Base-by-base conservation (phyloP, 2,113 vertebrate species). In the Microtus oregoni region DNA sequence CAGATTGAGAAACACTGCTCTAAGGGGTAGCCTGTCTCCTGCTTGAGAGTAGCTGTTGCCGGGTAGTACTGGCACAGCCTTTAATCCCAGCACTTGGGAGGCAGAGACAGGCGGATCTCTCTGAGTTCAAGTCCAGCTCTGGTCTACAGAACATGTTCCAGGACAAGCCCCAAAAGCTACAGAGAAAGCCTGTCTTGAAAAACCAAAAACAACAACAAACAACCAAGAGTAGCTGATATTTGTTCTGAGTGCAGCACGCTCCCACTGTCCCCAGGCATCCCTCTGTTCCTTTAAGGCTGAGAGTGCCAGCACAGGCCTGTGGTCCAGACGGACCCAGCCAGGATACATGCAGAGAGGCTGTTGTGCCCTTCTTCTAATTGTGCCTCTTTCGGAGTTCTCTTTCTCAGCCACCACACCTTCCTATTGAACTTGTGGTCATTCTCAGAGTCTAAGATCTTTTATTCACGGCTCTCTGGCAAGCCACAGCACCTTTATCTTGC, bases 391-490 rank as follows among this genome's bases (percentile, higher is more conserved):
- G 79, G 32, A 52, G 86, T 75, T 83, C 67, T 90, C 85, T 82
- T 92, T 86, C 68, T 86, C 61, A 83, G 89, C 28, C 63, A 41
- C 63, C 70, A 47, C 7, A n/a, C 58, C 68, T 83, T 75, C 68
- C 24, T 55, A 61, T n/a, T 94, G 94, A 90, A 87, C 68, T 91
- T 92, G 78, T 70, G 83, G 87, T 94, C 28, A 58, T 35, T 35
- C 55, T 95, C 67, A 87, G 58, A 75, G 7, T 32, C 67, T 13
- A 75, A 61, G 44, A 35, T 96, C 81, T 97, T 97, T 96, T 90
- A 47, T 55, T 93, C 12, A 22, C 85, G 28, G n/a, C 30, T 90
- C 22, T 92, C 77, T 78, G 90, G 72, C 70, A 94, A 85, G 38
- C 76, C 68, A 78, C n/a, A 68, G 8, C 22, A 83, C 76, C 52